phyloP scores from a whole-genome alignment of 2,888 invertebrate species.

The Lamellibrachia columna region DNA sequence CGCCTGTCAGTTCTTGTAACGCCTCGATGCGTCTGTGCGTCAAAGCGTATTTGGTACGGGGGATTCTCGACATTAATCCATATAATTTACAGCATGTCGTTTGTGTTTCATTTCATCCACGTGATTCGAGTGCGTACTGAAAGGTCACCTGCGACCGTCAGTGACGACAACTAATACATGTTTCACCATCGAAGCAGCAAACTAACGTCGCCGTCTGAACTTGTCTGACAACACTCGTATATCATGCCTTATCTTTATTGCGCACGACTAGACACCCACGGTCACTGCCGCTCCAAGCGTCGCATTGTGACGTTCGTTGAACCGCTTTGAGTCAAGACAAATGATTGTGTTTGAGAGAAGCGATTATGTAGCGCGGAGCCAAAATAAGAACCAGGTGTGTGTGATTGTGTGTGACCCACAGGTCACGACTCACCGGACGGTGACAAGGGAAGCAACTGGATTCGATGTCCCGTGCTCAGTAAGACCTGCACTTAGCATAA shows the following conservation, averaged over 20 bases:
- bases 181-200: neutral
- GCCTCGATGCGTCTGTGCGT: neutral
- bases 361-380: neutral
- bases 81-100: neutral
- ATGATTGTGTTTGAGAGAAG: neutral
- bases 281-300: neutral
- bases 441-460: neutral
- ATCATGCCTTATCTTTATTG: slow-evolving; percentile 6
- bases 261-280: neutral
- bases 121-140: neutral
- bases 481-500: neutral
- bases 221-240: neutral
- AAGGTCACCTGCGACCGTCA: neutral
- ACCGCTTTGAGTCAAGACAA: neutral
- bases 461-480: neutral
- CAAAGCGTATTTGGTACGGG: neutral
- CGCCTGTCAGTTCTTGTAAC: neutral
- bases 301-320: neutral
- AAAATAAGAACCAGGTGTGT: neutral
- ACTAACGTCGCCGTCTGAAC: neutral
- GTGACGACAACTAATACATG: neutral
- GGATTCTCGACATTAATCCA: neutral
- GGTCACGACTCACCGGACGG: neutral
- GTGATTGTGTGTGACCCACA: neutral
- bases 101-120: neutral